phyloP scores from a whole-genome alignment of 2,888 invertebrate species.

The Pocota personata region DNA sequence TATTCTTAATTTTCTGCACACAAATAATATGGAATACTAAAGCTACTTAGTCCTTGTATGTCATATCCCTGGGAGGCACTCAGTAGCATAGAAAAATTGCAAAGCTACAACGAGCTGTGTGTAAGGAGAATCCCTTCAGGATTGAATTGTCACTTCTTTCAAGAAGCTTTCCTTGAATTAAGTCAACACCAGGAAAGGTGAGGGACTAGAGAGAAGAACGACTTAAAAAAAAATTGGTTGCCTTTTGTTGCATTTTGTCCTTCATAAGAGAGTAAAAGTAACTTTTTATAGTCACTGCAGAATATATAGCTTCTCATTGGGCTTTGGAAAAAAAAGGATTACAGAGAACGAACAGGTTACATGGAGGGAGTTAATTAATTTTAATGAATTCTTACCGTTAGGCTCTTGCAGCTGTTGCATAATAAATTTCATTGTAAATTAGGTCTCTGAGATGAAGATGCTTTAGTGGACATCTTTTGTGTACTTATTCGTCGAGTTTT shows the following conservation, averaged over 20 bases:
- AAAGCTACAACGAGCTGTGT: constrained; percentile 13
- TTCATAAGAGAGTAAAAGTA: constrained; percentile 53
- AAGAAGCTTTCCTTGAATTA: constrained; percentile 70
- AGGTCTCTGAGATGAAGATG: constrained; percentile 1
- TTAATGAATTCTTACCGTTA: constrained; percentile 45
- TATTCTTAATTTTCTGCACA: constrained; percentile 41
- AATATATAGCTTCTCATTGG: constrained; percentile 30
- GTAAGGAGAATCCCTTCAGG: constrained; percentile 42
- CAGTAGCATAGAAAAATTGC: constrained; percentile 37
- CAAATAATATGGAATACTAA: constrained; percentile 37
- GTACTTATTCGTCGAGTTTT: background rate
- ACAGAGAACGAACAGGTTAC: background rate
- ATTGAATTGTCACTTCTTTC: constrained; percentile 68
- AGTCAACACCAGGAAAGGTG: constrained; percentile 12
- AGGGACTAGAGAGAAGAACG: background rate
- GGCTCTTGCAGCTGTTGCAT: constrained; percentile 8
- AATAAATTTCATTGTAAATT: constrained; percentile 11
- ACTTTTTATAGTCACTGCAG: constrained; percentile 21
- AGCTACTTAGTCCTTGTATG: constrained; percentile 59
- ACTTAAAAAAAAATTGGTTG: constrained; percentile 13
- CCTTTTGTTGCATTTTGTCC: constrained; percentile 58
- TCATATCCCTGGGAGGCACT: constrained; percentile 59
- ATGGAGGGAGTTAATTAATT: constrained; percentile 41
- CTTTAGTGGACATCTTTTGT: background rate
- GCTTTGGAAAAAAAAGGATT: background rate